These are phyloP conservation scores for Prorops nasuta DNA, from an alignment of 1,140 invertebrate genomes.

Conservation along the genomic window DNA sequence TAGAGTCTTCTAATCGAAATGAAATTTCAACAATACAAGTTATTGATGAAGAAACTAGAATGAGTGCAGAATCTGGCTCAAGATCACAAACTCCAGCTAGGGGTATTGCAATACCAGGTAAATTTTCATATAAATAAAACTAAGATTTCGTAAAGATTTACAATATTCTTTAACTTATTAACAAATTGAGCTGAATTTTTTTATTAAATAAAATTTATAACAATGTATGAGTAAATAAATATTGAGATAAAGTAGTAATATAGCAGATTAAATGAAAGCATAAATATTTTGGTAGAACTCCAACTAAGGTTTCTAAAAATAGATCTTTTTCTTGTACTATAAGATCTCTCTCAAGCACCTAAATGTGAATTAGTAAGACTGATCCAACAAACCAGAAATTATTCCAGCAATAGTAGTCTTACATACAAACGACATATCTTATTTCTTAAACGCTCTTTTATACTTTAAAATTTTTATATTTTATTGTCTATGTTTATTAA, in stretches of 20 bases:
- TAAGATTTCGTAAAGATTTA: slow-evolving; percentile 8
- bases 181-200: background rate
- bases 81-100: slow-evolving; percentile 58
- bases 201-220: background rate
- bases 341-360: slow-evolving; percentile 39
- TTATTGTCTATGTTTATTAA: background rate
- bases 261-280: slow-evolving; percentile 28
- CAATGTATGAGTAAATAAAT: background rate
- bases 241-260: background rate
- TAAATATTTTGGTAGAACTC: slow-evolving; percentile 47
- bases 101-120: slow-evolving; percentile 42
- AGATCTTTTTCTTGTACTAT: slow-evolving; percentile 45
- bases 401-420: background rate
- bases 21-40: slow-evolving; percentile 62
- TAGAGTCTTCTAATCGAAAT: slow-evolving; percentile 25
- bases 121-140: slow-evolving; percentile 18
- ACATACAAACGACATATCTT: too few relatives aligned
- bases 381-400: slow-evolving; percentile 7
- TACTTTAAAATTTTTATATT: background rate
- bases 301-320: slow-evolving; percentile 50
- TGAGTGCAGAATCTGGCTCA: slow-evolving; percentile 72
- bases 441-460: background rate
- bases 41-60: slow-evolving; percentile 83
- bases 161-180: background rate
- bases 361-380: slow-evolving; percentile 30